Base-by-base conservation (phyloP, 2,888 invertebrate genomes). In the Trypoxylon attenuatum region DNA sequence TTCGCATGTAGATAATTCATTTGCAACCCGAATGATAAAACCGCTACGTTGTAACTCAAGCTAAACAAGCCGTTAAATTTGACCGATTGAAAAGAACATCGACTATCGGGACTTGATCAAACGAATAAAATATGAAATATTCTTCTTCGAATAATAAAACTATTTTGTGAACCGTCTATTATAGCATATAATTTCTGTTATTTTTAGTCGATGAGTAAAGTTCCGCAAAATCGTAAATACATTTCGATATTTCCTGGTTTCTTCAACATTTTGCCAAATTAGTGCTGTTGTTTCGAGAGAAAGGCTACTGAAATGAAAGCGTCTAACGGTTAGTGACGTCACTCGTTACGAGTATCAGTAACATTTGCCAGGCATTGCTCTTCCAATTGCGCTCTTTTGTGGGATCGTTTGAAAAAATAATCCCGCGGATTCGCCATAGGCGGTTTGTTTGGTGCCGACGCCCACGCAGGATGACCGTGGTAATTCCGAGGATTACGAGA, bases 401-500 rank as follows among this genome's bases (percentile, higher is more conserved):
- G 42, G 38, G 29, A 63, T 61, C 62, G 47, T 59, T 62, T 27
- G 63, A 71, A 80, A 82, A 78, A 81, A 82, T 77, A 82, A 81
- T 63, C 73, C 45, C 49, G 49, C 29, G 54, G 49, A 62, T 69
- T 72, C 77, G 52, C 69, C 66, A 73, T 73, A 75, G 74, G 71
- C 63, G 65, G 78, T 82, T 82, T 82, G 75, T 80, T 82, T 81
- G 69, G 39, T 64, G 38, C 23, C 55, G 56, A 47, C 73, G 56
- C 82, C 77, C 76, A 78, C 76, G 71, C 71, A 16, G 59, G 74
- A 76, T 74, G 67, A 73, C 49, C 70, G 50, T 50, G n/a, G 67
- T 70, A 68, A 75, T 68, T 69, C 68, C 65, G 77, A 73, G 72
- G 77, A 77, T 82, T 81, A 80, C 77, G 72, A 76, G 64, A 78